These are phyloP conservation scores for Silurus meridionalis DNA, from an alignment of 2,113 vertebrate species.

Conservation along the genomic window DNA sequence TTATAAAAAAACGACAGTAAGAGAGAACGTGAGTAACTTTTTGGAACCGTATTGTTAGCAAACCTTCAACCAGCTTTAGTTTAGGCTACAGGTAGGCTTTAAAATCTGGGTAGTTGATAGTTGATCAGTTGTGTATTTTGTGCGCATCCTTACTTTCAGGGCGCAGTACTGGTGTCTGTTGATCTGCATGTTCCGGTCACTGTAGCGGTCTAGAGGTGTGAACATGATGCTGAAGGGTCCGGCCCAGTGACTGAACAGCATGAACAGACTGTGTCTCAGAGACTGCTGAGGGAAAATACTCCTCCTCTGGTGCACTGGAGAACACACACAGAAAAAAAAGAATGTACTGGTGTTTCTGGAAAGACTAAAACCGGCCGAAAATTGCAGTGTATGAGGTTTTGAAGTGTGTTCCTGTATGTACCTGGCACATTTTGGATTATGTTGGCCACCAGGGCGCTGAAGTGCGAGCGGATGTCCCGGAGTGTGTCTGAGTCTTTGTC, in stretches of 20 bases:
- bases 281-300: constrained; percentile 98
- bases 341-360: not conserved
- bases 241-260: constrained; percentile 99
- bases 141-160: constrained; percentile 81
- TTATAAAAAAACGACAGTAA: too few species aligned
- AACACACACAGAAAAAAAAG: constrained; percentile 14
- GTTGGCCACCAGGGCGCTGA: constrained; percentile 98
- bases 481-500: constrained; percentile 97
- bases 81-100: too few species aligned
- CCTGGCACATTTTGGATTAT: constrained; percentile 99
- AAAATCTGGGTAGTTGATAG: not conserved
- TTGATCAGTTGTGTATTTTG: not conserved
- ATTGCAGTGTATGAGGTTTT: not conserved
- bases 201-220: constrained; percentile 97
- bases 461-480: constrained; percentile 97
- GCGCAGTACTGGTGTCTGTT: constrained; percentile 98
- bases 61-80: too few species aligned
- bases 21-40: too few species aligned
- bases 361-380: not conserved
- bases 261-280: constrained; percentile 96
- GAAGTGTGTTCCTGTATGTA: constrained; percentile 60
- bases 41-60: too few species aligned
- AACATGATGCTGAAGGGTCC: constrained; percentile 99
- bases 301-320: constrained; percentile 93
- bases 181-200: constrained; percentile 97